phyloP scores from a whole-genome alignment of 2,113 vertebrate genomes.

The Cathartes aura region DNA sequence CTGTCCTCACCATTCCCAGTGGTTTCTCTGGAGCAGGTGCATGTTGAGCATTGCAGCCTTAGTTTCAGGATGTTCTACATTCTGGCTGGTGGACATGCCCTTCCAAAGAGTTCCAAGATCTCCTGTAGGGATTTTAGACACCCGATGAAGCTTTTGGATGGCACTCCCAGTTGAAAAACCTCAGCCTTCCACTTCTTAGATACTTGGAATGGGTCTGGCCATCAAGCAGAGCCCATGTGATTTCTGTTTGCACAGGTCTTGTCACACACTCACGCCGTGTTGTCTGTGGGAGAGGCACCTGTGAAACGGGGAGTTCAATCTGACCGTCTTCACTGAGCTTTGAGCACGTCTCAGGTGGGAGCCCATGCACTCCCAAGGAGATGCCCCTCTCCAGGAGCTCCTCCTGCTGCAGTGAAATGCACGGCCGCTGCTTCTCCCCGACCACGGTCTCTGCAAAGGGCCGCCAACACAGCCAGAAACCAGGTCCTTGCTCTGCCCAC shows the following conservation, averaged over 20 bases:
- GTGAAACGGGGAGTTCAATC: background rate
- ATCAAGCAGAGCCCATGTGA: background rate
- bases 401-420: background rate
- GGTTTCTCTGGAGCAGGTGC: background rate
- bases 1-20: background rate
- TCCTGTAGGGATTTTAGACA: background rate
- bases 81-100: background rate
- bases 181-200: background rate
- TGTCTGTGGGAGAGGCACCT: background rate
- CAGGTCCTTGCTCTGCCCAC: background rate
- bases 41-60: background rate
- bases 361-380: too few relatives aligned
- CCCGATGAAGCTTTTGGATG: background rate
- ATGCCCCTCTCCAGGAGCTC: background rate
- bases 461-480: rapidly evolving
- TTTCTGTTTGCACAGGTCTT: background rate
- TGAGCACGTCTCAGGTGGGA: background rate
- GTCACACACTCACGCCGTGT: rapidly evolving
- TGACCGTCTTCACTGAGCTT: background rate
- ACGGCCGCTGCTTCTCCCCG: background rate
- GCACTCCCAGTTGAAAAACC: background rate
- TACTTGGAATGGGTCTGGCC: background rate
- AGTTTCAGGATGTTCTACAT: background rate
- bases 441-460: background rate
- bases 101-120: background rate